Conservation (phyloP, 1,140 invertebrate genomes). For the Eumaeus atala region DNA sequence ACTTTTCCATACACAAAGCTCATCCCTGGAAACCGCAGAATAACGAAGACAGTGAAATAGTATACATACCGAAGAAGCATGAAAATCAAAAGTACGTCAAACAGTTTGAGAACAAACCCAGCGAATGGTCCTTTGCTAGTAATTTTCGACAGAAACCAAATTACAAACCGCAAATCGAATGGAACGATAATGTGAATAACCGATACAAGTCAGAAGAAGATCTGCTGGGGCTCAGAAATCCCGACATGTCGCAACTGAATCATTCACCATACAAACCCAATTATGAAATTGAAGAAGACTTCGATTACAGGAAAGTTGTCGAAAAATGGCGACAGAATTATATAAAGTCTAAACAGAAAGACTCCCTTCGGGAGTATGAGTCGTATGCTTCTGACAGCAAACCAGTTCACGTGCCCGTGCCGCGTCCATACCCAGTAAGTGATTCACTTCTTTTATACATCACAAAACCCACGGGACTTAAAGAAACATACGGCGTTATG, state of each 20-base stretch:
- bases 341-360: constrained; percentile 53
- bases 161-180: constrained; percentile 35
- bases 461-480: too few species aligned
- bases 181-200: constrained; percentile 37
- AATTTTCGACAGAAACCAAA: constrained; percentile 37
- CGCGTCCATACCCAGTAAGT: constrained; percentile 64
- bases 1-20: constrained; percentile 37
- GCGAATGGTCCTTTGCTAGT: constrained; percentile 33
- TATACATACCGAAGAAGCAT: constrained; percentile 53
- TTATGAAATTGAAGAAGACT: constrained; percentile 36
- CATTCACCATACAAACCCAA: constrained; percentile 43
- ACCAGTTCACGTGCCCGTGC: constrained; percentile 47
- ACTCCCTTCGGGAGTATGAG: constrained; percentile 47
- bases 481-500: too few species aligned
- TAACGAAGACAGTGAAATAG: constrained; percentile 36
- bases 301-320: constrained; percentile 49
- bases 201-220: constrained; percentile 64
- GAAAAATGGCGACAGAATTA: constrained; percentile 62
- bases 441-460: neutral
- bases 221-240: constrained; percentile 56
- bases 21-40: constrained; percentile 36
- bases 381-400: constrained; percentile 50
- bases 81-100: constrained; percentile 34
- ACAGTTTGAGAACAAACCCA: constrained; percentile 29
- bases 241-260: constrained; percentile 49